These are phyloP conservation scores for Burhinus bistriatus DNA, from an alignment of 2,113 vertebrate species.

Conservation along the genomic window DNA sequence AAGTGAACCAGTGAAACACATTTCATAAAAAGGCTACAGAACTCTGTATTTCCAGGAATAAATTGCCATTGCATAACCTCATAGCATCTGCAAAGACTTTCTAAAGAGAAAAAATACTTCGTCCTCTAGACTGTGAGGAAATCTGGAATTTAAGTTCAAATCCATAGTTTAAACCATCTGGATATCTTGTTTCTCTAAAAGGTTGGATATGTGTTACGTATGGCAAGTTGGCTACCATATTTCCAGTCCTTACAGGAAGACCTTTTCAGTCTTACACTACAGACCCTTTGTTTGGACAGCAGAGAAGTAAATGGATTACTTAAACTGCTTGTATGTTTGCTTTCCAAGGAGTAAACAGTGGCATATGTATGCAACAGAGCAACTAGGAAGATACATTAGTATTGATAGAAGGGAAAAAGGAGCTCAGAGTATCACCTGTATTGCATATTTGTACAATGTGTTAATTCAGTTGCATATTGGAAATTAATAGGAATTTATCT, in stretches of 20 bases:
- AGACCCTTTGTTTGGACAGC: background rate
- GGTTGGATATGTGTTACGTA: background rate
- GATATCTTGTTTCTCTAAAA: background rate
- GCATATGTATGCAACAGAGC: background rate
- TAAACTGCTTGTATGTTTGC: background rate
- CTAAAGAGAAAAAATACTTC: background rate
- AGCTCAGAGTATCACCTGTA: background rate
- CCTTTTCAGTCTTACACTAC: background rate
- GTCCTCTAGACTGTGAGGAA: background rate
- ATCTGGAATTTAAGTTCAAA: background rate
- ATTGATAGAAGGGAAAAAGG: background rate
- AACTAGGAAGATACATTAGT: background rate
- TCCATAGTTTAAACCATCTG: background rate
- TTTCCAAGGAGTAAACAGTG: background rate
- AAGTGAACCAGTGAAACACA: background rate
- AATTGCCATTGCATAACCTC: background rate
- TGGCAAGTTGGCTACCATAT: background rate
- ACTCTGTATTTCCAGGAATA: background rate
- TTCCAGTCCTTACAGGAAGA: background rate
- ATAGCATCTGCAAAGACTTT: background rate
- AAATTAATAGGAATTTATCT: background rate
- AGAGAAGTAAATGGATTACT: background rate
- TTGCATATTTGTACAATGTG: background rate
- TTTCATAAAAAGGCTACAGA: background rate
- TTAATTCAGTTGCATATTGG: background rate